Conservation (phyloP, 2,888 invertebrate species). For the Opisthograptis luteolata region DNA sequence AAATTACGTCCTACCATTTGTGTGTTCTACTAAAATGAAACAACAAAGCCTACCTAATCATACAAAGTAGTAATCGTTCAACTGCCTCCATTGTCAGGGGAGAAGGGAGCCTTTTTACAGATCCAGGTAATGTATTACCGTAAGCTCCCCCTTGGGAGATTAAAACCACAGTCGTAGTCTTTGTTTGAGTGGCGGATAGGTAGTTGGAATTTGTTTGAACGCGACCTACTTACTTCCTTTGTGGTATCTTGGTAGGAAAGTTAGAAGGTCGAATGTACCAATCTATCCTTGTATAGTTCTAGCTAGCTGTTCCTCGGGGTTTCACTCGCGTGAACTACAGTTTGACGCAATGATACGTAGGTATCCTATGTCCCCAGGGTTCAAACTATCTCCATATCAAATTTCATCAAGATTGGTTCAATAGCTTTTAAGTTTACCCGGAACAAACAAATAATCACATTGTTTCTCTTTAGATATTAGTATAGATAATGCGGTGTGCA, state of each 20-base stretch:
- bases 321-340: too few species aligned
- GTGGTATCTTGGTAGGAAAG: neutral
- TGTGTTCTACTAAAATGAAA: neutral
- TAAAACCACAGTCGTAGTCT: slow-evolving; percentile 12
- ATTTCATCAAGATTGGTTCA: too few species aligned
- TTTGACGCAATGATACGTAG: too few species aligned
- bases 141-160: slow-evolving; percentile 8
- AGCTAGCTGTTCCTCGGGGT: too few species aligned
- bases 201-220: slow-evolving; percentile 11
- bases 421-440: too few species aligned
- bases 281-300: too few species aligned
- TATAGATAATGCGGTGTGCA: too few species aligned
- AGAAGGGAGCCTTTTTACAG: slow-evolving; percentile 12
- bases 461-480: too few species aligned
- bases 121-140: slow-evolving; percentile 12
- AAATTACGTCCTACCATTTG: neutral
- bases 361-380: too few species aligned
- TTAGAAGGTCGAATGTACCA: too few species aligned
- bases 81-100: slow-evolving; percentile 13
- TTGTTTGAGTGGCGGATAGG: slow-evolving; percentile 9
- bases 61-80: slow-evolving; percentile 11
- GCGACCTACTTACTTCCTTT: slow-evolving; percentile 4
- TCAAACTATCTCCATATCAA: too few species aligned
- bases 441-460: too few species aligned
- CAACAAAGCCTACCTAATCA: slow-evolving; percentile 4